Percentiles rank a stretch among this genome's conserved stretches.
phyloP scores from a whole-genome alignment of 2,113 vertebrate genomes.

The Semicossyphus pulcher region DNA sequence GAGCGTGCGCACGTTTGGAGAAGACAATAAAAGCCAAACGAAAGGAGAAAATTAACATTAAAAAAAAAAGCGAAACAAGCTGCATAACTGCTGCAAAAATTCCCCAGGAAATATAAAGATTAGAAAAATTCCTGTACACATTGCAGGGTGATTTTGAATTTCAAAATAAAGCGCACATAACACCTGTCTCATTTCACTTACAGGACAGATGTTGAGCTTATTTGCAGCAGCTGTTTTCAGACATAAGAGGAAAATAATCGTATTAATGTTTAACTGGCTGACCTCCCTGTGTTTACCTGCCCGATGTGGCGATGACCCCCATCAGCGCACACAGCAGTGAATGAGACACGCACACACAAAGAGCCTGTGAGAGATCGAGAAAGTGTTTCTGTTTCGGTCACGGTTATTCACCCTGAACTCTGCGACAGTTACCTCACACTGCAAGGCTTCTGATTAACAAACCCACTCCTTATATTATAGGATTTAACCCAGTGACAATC shows the following conservation, averaged over 20 bases:
- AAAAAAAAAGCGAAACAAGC: too few relatives aligned
- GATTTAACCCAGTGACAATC: conserved; percentile 9
- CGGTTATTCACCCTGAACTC: conserved; percentile 44
- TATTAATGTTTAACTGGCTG: conserved; percentile 61
- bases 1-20: neutral
- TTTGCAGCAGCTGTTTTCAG: neutral
- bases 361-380: neutral
- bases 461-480: neutral
- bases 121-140: too few relatives aligned
- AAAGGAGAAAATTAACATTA: neutral
- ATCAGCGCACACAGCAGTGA: neutral
- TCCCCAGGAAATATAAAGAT: neutral
- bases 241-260: conserved; percentile 12
- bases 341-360: neutral
- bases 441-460: conserved; percentile 21
- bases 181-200: neutral
- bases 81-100: too few relatives aligned
- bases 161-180: neutral
- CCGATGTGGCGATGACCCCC: conserved; percentile 65
- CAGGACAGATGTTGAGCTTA: neutral
- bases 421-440: conserved; percentile 23
- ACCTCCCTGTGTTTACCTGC: conserved; percentile 46
- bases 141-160: neutral
- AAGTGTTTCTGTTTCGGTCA: conserved; percentile 10
- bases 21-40: neutral